These are phyloP conservation scores for Prinia subflava DNA, from an alignment of 2,113 vertebrate genomes.

Conservation along the genomic window DNA sequence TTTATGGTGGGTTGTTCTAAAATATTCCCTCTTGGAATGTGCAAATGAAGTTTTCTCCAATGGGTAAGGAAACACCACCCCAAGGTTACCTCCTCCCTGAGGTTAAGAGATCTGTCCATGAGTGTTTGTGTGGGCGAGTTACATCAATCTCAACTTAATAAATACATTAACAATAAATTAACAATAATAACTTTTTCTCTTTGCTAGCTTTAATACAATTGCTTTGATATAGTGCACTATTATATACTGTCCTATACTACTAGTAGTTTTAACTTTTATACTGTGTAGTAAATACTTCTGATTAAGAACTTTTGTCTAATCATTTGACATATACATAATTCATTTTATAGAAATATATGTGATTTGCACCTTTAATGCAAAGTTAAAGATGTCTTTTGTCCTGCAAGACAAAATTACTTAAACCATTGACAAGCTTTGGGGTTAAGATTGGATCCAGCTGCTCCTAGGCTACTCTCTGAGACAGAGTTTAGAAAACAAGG, in stretches of 20 bases:
- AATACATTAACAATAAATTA: not conserved
- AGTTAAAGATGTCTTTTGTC: too few species aligned
- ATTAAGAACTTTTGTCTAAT: not conserved
- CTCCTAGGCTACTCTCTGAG: not conserved
- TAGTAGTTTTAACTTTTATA: not conserved
- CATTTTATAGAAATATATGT: not conserved
- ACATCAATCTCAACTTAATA: not conserved
- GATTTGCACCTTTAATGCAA: not conserved
- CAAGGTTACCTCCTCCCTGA: not conserved
- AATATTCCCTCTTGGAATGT: not conserved
- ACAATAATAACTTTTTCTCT: not conserved
- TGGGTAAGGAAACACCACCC: not conserved
- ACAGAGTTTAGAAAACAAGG: not conserved
- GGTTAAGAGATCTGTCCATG: not conserved
- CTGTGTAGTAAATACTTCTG: not conserved
- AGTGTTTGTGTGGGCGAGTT: not conserved
- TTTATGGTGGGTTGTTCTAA: not conserved
- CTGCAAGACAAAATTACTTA: not conserved
- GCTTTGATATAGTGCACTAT: not conserved
- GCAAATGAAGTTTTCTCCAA: not conserved
- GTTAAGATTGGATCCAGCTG: not conserved
- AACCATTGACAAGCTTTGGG: not conserved
- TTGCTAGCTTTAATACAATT: not conserved
- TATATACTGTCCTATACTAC: too few species aligned
- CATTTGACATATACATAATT: not conserved